These are phyloP conservation scores for Aculops lycopersici DNA, from an alignment of 1,140 invertebrate genomes.

Conservation along the genomic window DNA sequence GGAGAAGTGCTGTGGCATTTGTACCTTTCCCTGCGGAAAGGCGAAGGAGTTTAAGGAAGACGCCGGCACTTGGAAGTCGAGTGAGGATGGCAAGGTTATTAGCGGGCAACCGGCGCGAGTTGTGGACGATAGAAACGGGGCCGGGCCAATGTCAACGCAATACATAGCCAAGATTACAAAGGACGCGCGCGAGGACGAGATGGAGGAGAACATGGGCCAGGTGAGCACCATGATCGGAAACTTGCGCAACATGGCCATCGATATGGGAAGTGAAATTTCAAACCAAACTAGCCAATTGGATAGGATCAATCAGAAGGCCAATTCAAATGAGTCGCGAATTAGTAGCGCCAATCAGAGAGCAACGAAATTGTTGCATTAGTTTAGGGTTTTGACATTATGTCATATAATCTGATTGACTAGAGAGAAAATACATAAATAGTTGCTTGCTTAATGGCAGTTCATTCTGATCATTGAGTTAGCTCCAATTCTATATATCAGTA, in stretches of 20 bases:
- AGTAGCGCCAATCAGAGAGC: too few species aligned
- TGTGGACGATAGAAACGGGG: constrained; percentile 69
- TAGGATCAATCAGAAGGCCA: constrained; percentile 22
- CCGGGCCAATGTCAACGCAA: constrained; percentile 47
- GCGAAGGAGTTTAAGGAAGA: constrained; percentile 11
- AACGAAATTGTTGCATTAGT: too few species aligned
- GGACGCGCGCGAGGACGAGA: constrained; percentile 26
- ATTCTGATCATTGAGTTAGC: too few species aligned
- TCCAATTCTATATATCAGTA: too few species aligned
- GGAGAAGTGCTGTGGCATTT: neutral
- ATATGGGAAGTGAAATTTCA: constrained; percentile 24
- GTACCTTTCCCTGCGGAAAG: neutral
- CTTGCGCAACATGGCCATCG: constrained; percentile 25
- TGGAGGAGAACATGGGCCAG: constrained; percentile 21
- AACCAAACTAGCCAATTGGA: constrained; percentile 24
- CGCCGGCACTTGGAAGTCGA: constrained; percentile 9
- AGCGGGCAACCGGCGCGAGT: constrained; percentile 19
- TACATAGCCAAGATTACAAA: constrained; percentile 46
- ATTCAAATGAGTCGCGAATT: too few species aligned
- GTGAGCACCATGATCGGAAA: constrained; percentile 14
- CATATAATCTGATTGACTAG: too few species aligned
- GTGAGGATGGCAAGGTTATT: constrained; percentile 10
- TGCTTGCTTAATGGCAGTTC: too few species aligned
- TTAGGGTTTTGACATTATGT: too few species aligned
- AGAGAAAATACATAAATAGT: too few species aligned